Base-by-base conservation (phyloP, 2,113 vertebrate species). In the Scomber japonicus region DNA sequence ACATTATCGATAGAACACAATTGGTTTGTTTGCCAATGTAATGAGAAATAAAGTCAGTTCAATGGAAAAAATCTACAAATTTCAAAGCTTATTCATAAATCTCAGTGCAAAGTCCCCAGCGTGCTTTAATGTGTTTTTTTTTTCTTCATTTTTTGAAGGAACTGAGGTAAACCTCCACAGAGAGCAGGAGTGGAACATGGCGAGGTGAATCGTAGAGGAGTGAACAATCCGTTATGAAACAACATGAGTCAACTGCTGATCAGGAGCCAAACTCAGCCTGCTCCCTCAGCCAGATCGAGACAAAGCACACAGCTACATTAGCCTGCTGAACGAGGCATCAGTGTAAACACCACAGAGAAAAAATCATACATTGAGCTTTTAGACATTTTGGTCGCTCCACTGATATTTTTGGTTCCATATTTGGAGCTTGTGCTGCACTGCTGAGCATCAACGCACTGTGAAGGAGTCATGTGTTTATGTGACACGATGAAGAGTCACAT, bases 391-490 rank as follows among this genome's bases (percentile, higher is more conserved):
- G 63, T 74, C 30, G 21, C 88, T 79, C 54, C 62, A 57, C 50
- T 27, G 59, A 80, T 82, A 86, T 75, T 78, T 80, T 53, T 79
- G 59, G 80, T 69, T 78, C 90, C 88, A 90, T 91, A 89, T 92
- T 89, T 88, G 90, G 89, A 84, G 64, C 56, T 63, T 19, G 21
- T 4, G 21, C 82, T 19, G 55, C 9, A 44, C 85, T 90, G 81
- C 55, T 45, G 1, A 84, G 50, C 44, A 62, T 88, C 77, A 72
- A 27, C 8, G 71, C 0, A 5, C 65, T 4, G n/a, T 44, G 65
- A 48, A 81, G 78, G 78, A 84, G 81, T 89, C 66, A 17, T 84
- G 40, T 91, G 88, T 92, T 90, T 91, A 89, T 76, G 85, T 88
- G 83, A 90, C 86, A 72, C 78, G 11, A 56, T 10, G 17, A 75